Evolutionary conservation across 2,888 invertebrate genomes (phyloP).

Genomic region (Rhogogaster chlorosoma): DNA sequence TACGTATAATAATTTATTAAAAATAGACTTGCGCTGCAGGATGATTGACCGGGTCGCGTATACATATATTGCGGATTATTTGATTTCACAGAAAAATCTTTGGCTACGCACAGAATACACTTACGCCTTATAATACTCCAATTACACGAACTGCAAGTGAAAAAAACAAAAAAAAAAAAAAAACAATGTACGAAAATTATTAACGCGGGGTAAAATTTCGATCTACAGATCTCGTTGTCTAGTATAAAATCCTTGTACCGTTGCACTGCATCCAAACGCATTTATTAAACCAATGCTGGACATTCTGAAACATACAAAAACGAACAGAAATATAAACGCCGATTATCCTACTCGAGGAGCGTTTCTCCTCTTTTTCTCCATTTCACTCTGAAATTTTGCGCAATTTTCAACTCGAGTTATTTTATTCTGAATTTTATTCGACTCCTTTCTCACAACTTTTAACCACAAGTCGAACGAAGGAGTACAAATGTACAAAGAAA

Average conservation of each 20-base stretch:
- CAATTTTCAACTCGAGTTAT: too few species aligned
- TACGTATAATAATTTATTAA: background rate
- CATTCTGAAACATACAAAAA: conserved; percentile 63
- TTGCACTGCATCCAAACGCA: background rate
- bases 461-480: background rate
- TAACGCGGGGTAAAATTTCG: background rate
- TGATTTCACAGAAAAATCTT: conserved; percentile 34
- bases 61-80: conserved; percentile 12
- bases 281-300: conserved; percentile 58
- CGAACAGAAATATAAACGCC: background rate
- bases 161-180: too few species aligned
- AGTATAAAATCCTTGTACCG: background rate
- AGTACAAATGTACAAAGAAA: background rate
- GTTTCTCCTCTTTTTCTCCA: background rate
- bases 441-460: too few species aligned
- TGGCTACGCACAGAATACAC: conserved; percentile 31
- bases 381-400: too few species aligned
- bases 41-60: background rate
- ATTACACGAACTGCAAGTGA: background rate
- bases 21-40: background rate
- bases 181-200: background rate
- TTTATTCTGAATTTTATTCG: too few species aligned
- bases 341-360: background rate
- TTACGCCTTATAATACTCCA: background rate
- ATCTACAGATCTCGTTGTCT: background rate